Base-by-base conservation (phyloP, 2,888 invertebrate species). In the Nezara viridula region DNA sequence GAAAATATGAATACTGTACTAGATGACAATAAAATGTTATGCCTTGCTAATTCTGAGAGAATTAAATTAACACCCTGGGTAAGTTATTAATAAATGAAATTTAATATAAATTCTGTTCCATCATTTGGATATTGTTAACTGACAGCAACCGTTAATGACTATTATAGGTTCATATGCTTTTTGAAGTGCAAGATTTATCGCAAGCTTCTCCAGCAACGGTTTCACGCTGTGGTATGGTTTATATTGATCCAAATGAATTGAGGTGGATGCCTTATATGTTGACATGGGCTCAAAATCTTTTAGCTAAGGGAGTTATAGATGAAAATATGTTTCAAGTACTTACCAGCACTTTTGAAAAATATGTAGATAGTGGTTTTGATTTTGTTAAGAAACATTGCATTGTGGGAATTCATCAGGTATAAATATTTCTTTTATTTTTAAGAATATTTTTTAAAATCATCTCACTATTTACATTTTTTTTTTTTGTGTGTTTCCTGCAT, bases 161-260 rank as follows among this genome's bases (percentile, higher is more conserved):
- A 7, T 55, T 21, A 49, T 86, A 91, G 91, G 91, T 98, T 0
- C 97, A 97, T 92, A 97, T 98, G 97, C 93, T 98, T 37, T 98
- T 98, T 92, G 97, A 97, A 94, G 95, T 95, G 16, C 95, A 96
- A 92, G 98, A 98, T 93, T 93, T 98, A 89, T 95, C 97, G 0
- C 98, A 98, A 92, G 98, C 98, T 0, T 98, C 98, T 0, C 98
- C 98, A 0, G 98, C 98, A 1, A 98, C 98, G 0, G 98, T 98
- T 9, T 95, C 95, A 92, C 93, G 95, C 92, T 94, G 92, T 89
- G 93, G 91, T 21, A 98, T 98, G 98, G 98, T 98, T 3, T 98
- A 97, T 92, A 95, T 98, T 16, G 98, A 98, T 92, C 95, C 98
- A 0, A 94, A 95, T 5, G 97, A 98, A 92, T 93, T 98, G 86